Evolutionary conservation across 2,888 invertebrate genomes (phyloP).

Genomic region (Ptychoptera albimana): DNA sequence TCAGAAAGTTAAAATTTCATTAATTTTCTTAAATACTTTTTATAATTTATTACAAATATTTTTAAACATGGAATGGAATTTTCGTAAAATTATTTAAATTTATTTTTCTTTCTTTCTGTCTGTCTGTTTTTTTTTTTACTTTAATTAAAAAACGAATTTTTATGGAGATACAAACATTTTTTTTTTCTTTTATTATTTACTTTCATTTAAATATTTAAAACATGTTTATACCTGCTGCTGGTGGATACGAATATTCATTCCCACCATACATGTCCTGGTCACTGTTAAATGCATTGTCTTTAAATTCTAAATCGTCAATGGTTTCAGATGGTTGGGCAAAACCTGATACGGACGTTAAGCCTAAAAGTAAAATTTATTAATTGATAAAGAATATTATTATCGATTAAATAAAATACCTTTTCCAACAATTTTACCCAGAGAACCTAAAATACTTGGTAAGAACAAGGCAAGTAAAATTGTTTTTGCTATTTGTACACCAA

Average conservation of each 20-base stretch:
- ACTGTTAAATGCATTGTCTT: constrained; percentile 43
- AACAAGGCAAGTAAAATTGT: constrained; percentile 70
- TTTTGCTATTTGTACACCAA: constrained; percentile 70
- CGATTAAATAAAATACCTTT: constrained; percentile 40
- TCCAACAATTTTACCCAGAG: constrained; percentile 66
- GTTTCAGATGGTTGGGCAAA: constrained; percentile 26
- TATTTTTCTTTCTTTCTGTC: no score
- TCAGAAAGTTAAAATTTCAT: no score
- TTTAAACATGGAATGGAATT: no score
- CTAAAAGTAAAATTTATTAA: constrained; percentile 13
- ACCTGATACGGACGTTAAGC: constrained; percentile 24
- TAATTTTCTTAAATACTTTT: no score
- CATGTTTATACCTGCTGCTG: constrained; percentile 13
- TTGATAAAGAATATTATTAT: neutral
- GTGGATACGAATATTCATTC: constrained; percentile 21
- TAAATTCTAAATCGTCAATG: constrained; percentile 58
- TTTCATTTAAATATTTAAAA: neutral
- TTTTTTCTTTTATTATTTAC: neutral
- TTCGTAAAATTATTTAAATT: no score
- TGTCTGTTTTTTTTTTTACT: no score
- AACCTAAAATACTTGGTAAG: constrained; percentile 67
- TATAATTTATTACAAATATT: no score
- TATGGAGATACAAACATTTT: no score
- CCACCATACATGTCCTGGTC: constrained; percentile 24
- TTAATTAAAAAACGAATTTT: no score